Conservation (phyloP, 2,797 vertebrate species). For the Neomorphus geoffroyi region DNA sequence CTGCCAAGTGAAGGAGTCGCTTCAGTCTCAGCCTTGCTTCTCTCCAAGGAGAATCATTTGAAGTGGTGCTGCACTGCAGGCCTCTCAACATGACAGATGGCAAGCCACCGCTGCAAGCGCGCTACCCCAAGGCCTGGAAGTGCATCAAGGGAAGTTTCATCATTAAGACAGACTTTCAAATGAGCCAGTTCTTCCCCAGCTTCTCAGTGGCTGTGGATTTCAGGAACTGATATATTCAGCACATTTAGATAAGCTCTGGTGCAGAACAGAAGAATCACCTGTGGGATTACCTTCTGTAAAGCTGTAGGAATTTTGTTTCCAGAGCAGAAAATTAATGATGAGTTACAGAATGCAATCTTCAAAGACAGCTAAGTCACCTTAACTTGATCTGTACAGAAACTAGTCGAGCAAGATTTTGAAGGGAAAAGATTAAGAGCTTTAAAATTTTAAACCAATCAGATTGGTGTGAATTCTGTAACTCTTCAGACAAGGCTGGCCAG, state of each 20-base stretch:
- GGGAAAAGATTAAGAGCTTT: not conserved
- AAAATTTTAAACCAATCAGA: not conserved
- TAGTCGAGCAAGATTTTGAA: not conserved
- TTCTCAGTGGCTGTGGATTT: not conserved
- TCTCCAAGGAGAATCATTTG: not conserved
- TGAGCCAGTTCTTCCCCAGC: not conserved
- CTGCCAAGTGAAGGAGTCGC: not conserved
- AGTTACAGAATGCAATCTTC: slow-evolving; percentile 22
- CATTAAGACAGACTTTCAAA: not conserved
- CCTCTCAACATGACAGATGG: slow-evolving; percentile 5
- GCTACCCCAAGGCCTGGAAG: slow-evolving; percentile 1
- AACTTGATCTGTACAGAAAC: not conserved
- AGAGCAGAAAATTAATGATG: slow-evolving; percentile 30
- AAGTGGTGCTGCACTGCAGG: slow-evolving; percentile 24
- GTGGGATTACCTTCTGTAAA: slow-evolving; percentile 12
- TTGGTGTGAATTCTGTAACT: not conserved
- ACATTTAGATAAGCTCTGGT: slow-evolving; percentile 29
- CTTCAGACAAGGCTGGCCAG: not conserved
- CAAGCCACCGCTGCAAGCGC: not conserved
- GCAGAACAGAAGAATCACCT: not conserved
- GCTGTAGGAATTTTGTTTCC: not conserved
- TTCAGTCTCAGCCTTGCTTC: not conserved
- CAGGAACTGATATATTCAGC: not conserved
- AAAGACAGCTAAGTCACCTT: slow-evolving; percentile 5
- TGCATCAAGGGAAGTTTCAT: not conserved